phyloP scores from a whole-genome alignment of 1,140 invertebrate genomes.

The Lordiphosa mommai region DNA sequence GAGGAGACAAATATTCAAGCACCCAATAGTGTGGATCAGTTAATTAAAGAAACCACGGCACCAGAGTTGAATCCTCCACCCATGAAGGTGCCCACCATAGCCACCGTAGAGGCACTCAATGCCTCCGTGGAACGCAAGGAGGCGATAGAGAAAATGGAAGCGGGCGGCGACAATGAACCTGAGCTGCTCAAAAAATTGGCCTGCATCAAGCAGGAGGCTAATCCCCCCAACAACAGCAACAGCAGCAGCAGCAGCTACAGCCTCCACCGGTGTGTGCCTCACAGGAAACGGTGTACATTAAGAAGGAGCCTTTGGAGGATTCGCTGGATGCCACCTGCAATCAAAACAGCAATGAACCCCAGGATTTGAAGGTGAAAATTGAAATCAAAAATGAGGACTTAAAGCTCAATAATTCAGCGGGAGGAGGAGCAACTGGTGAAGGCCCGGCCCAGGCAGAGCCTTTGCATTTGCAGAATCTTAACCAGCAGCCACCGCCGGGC shows the following conservation, averaged over 20 bases:
- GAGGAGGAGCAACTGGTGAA: constrained; percentile 16
- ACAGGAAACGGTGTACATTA: constrained; percentile 69
- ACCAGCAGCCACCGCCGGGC: constrained; percentile 49
- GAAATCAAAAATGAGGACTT: constrained; percentile 77
- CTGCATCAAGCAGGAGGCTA: constrained; percentile 72
- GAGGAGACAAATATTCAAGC: constrained; percentile 78
- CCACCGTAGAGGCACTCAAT: constrained; percentile 71
- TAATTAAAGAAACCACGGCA: constrained; percentile 25
- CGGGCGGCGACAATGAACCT: constrained; percentile 52
- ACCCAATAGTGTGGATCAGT: constrained; percentile 43
- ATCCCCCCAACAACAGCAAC: constrained; percentile 34
- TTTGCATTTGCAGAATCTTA: constrained; percentile 50
- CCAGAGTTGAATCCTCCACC: constrained; percentile 35
- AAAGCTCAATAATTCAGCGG: constrained; percentile 30
- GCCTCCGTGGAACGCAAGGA: constrained; percentile 72
- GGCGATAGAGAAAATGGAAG: constrained; percentile 67
- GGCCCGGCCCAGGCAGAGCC: constrained; percentile 37
- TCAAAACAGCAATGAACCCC: constrained; percentile 78
- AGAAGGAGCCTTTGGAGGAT: constrained; percentile 79
- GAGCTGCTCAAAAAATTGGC: constrained; percentile 77
- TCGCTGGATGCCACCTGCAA: constrained; percentile 76
- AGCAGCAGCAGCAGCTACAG: constrained; percentile 20
- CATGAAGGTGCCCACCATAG: constrained; percentile 72
- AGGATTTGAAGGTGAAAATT: constrained; percentile 78
- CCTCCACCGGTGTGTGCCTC: constrained; percentile 34